Evolutionary conservation across 2,113 vertebrate species (phyloP).

Genomic region (Cyanoramphus novaezelandiae): DNA sequence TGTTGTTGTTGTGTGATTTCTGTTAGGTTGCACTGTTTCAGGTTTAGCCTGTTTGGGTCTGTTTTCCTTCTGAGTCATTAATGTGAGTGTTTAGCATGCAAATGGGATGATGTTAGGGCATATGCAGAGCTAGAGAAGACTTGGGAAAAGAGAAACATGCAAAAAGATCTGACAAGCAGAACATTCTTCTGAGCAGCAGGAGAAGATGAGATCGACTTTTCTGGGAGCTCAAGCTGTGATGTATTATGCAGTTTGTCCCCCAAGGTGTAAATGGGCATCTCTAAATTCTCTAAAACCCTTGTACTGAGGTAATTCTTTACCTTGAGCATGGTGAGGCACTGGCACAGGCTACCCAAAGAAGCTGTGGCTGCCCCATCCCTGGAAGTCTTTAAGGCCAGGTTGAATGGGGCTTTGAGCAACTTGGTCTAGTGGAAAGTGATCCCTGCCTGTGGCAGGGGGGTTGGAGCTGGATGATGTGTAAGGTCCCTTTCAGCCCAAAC

Average conservation of each 20-base stretch:
- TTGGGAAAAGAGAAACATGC: neutral
- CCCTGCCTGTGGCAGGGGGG: neutral
- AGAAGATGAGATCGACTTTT: neutral
- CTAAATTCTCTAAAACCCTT: neutral
- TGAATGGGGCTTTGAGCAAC: neutral
- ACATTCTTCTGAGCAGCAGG: neutral
- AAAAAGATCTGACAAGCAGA: neutral
- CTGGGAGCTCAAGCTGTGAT: neutral
- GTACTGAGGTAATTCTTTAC: neutral
- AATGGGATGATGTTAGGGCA: constrained; percentile 15
- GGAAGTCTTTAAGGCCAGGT: neutral
- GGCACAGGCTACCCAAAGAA: neutral
- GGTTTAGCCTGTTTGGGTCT: constrained; percentile 27
- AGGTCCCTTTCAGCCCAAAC: neutral
- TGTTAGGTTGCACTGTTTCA: neutral
- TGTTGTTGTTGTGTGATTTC: neutral
- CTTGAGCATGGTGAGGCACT: neutral
- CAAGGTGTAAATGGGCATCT: neutral
- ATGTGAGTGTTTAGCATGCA: neutral
- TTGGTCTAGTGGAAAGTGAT: neutral
- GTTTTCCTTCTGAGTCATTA: constrained; percentile 7
- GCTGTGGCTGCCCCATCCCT: neutral
- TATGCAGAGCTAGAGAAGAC: neutral
- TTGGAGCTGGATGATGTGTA: neutral
- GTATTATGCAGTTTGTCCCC: neutral